phyloP scores from a whole-genome alignment of 1,140 invertebrate species.

The Ctenoplectra terminalis region DNA sequence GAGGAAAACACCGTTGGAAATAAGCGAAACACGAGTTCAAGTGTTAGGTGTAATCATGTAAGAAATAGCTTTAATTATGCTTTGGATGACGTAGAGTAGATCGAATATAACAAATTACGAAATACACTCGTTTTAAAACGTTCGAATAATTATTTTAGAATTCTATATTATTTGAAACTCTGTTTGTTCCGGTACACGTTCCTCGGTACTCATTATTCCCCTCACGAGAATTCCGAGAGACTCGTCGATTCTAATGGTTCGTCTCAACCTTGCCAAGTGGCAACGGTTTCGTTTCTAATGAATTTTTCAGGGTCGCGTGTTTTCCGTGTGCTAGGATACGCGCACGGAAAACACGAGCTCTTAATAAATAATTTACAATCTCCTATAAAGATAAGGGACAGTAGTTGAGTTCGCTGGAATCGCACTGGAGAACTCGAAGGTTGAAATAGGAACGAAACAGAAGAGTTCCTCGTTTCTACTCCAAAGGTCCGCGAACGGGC shows the following conservation, averaged over 20 bases:
- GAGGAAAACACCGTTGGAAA: conserved; percentile 13
- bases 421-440: background rate
- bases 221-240: background rate
- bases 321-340: too few relatives aligned
- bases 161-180: background rate
- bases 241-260: background rate
- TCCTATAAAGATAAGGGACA: background rate
- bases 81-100: background rate
- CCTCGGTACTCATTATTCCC: background rate
- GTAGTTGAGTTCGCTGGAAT: background rate
- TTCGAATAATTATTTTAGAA: background rate
- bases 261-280: background rate
- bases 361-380: background rate
- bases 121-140: background rate
- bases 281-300: conserved; percentile 33
- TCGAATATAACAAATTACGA: background rate
- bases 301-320: conserved; percentile 18
- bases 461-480: conserved; percentile 33
- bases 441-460: background rate
- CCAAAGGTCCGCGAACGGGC: background rate
- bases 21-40: background rate
- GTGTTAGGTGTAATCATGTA: background rate
- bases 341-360: background rate
- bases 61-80: background rate
- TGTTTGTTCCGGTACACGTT: too few relatives aligned